These are phyloP conservation scores for Brachyhypopomus occidentalis DNA, from an alignment of 2,113 vertebrate genomes.

Conservation along the genomic window DNA sequence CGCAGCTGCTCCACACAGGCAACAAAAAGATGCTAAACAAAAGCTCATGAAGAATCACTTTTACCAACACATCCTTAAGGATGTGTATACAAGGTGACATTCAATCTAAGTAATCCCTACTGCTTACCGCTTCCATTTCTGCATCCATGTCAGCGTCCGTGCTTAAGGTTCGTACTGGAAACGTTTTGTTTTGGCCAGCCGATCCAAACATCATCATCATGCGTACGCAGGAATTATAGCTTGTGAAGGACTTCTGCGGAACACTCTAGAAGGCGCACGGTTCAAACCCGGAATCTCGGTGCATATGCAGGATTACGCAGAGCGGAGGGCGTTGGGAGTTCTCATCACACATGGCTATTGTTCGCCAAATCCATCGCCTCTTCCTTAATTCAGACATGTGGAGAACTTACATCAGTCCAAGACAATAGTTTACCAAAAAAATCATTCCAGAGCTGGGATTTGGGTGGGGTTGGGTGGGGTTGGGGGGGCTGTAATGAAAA, in stretches of 20 bases:
- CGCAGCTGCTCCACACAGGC: slow-evolving; percentile 58
- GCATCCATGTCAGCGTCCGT: no score
- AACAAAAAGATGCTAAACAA: slow-evolving; percentile 55
- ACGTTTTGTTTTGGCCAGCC: no score
- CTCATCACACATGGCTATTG: neutral
- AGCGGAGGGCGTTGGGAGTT: neutral
- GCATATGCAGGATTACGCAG: neutral
- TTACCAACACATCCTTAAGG: slow-evolving; percentile 58
- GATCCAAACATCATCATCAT: neutral
- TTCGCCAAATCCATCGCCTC: neutral
- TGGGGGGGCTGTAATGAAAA: neutral
- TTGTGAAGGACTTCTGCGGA: neutral
- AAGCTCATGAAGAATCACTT: slow-evolving; percentile 67
- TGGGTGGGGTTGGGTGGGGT: neutral
- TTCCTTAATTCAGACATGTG: neutral
- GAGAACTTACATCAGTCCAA: no score
- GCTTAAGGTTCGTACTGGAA: slow-evolving; percentile 38
- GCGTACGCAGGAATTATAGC: neutral
- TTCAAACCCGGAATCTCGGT: slow-evolving; percentile 13
- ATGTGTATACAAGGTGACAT: slow-evolving; percentile 59
- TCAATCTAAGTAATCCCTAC: slow-evolving; percentile 7
- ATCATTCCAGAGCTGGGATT: neutral
- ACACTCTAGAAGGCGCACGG: neutral
- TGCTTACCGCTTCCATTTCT: no score
- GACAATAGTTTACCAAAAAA: slow-evolving; percentile 8